Conservation (phyloP, 2,797 vertebrate genomes). For the Cryptoblepharus egeriae region DNA sequence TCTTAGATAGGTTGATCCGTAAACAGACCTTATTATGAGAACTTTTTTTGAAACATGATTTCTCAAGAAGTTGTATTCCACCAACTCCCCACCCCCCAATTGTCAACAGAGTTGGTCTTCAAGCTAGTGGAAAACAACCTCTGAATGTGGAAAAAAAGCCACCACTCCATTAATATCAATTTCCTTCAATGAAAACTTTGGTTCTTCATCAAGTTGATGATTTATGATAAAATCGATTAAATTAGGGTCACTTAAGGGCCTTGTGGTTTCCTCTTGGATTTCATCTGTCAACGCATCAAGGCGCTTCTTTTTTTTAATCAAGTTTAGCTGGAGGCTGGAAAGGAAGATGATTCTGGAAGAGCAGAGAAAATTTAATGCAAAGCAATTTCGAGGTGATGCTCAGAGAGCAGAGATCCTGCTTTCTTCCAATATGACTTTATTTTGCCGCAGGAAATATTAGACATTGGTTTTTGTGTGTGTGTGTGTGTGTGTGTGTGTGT, state of each 20-base stretch:
- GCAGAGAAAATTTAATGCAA: slow-evolving; percentile 79
- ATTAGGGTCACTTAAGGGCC: slow-evolving; percentile 81
- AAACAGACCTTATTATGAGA: not conserved
- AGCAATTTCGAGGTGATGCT: slow-evolving; percentile 74
- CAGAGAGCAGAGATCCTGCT: slow-evolving; percentile 48
- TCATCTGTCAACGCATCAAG: slow-evolving; percentile 78
- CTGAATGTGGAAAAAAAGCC: slow-evolving; percentile 72
- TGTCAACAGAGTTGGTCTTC: slow-evolving; percentile 14
- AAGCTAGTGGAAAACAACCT: slow-evolving; percentile 14
- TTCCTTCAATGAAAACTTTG: slow-evolving; percentile 82
- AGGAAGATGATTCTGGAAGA: slow-evolving; percentile 77
- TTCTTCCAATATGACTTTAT: slow-evolving; percentile 30
- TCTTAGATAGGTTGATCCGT: not conserved
- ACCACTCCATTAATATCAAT: slow-evolving; percentile 83
- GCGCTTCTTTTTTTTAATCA: slow-evolving; percentile 68
- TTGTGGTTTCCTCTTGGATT: slow-evolving; percentile 84
- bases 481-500: too few relatives aligned
- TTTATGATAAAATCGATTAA: slow-evolving; percentile 95
- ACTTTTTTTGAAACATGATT: not conserved
- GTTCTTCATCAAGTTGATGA: slow-evolving; percentile 88
- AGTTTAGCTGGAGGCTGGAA: slow-evolving; percentile 79
- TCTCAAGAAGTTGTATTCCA: too few relatives aligned
- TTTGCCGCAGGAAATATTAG: slow-evolving; percentile 73
- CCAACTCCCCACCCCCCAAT: not conserved
- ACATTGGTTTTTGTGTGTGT: too few relatives aligned